Conservation (phyloP, 2,113 vertebrate genomes). For the Romanogobio albipinnatus region DNA sequence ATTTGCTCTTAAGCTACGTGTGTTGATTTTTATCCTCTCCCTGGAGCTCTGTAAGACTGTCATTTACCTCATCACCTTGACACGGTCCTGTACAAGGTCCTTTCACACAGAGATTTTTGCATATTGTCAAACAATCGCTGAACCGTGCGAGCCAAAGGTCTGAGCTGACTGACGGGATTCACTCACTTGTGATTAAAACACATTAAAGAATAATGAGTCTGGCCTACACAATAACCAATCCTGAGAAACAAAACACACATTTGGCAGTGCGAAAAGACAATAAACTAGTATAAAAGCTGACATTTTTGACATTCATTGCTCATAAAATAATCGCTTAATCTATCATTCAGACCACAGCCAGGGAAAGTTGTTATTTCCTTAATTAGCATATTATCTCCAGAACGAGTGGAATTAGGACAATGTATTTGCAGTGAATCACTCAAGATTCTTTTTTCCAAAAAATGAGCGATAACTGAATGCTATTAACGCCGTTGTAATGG, state of each 20-base stretch:
- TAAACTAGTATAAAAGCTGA: constrained; percentile 8
- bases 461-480: constrained; percentile 38
- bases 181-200: constrained; percentile 58
- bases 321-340: constrained; percentile 23
- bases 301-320: constrained; percentile 21
- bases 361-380: constrained; percentile 29
- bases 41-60: constrained; percentile 51
- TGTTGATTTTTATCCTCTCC: constrained; percentile 54
- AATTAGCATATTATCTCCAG: constrained; percentile 22
- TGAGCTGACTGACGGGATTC: constrained; percentile 53
- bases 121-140: constrained; percentile 60
- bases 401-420: constrained; percentile 16
- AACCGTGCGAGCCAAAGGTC: constrained; percentile 51
- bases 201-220: constrained; percentile 51
- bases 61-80: constrained; percentile 60
- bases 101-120: constrained; percentile 59
- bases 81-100: constrained; percentile 53
- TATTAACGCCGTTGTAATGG: constrained; percentile 38
- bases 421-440: constrained; percentile 37
- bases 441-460: constrained; percentile 20
- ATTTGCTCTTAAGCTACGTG: constrained; percentile 55
- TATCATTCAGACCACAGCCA: neutral
- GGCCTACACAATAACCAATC: constrained; percentile 33
- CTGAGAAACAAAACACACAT: constrained; percentile 31
- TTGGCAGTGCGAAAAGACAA: neutral